Evolutionary conservation across 2,113 vertebrate genomes (phyloP), one percentile per base, ranked within the genome.

Genomic region (Archocentrus centrarchus): DNA sequence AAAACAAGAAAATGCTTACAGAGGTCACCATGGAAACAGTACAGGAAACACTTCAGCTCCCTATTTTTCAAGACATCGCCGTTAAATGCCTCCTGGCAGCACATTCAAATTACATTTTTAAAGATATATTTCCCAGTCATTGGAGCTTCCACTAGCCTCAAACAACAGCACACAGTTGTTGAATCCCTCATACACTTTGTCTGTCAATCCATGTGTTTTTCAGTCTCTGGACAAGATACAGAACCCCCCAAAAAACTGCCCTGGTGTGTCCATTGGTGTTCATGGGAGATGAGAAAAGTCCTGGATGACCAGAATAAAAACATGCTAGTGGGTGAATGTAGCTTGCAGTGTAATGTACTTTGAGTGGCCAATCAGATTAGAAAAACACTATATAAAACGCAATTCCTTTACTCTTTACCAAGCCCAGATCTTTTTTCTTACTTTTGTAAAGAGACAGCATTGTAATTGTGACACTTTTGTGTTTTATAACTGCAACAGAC

Each of bases 1-100:
- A 82, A 59, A 47, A 73, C 35, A 61, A 57, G 58, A 35, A 81
- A 87, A 61, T 39, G 75, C 89, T 84, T 83, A 92, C 37, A 39
- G 53, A 17, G 66, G 79, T 90, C 78, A 75, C 85, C 79, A 84
- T 68, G 70, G 83, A 86, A 84, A 84, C 70, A 1, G 20, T 30
- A 66, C 13, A 32, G 2, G 68, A 77, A 73, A 82, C 14, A 59
- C 62, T 82, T 63, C 55, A 84, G 63, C 73, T 70, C 63, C 55
- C 59, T 14, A 50, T 55, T 64, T 79, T 78, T 78, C 9, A 1
- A 59, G 76, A 64, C 20, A 44, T 61, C 60, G 37, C 60, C 15
- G 61, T 59, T 37, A 77, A 86, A 89, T 77, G 84, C 78, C 82
- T 80, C 30, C 27, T 59, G 30, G 82, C 80, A 75, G 84, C 82